Base-by-base conservation (phyloP, 2,797 vertebrate genomes). In the Cirrhinus molitorella region DNA sequence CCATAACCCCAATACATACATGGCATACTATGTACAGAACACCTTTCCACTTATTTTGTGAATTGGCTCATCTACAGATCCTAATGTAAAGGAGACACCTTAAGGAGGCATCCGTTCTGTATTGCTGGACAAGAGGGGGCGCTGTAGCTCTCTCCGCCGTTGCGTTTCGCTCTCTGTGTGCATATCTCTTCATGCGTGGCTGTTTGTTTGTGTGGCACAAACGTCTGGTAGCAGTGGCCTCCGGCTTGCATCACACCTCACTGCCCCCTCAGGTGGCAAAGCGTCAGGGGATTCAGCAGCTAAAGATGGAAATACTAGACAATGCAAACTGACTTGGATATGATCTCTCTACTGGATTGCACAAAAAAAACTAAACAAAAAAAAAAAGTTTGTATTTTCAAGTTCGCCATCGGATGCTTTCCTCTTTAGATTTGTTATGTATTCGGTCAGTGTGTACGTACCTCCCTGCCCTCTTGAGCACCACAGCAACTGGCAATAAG, bases 401-500 rank as follows among this genome's bases (percentile, higher is more conserved):
- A 86, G 77, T 84, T 87, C 65, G 73, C 67, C 67, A 28, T 74
- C 19, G 43, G 53, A 79, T 3, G 84, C 90, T 92, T 90, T 73
- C 93, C 86, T 88, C 85, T 89, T 87, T 94, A 96, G 95, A 96
- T 97, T 97, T 94, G 92, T 96, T 95, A 93, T 95, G 92, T 95
- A 94, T 93, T 95, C 92, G 72, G 37, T 78, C 53, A 45, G 43
- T 66, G 85, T 85, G 85, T 74, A 71, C 83, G 61, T 72, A 86
- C 85, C 86, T 89, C 81, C 83, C 87, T 85, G 87, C 88, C 84
- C 85, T 84, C 88, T 67, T 89, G 85, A 89, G 83, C 90, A 85
- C 87, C 87, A 89, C 84, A 77, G 80, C 87, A 90, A 88, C 89
- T 89, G 84, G 88, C 87, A 88, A 87, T 89, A 87, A 86, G 80